phyloP scores from a whole-genome alignment of 2,888 invertebrate species.

The Euplexia lucipara region DNA sequence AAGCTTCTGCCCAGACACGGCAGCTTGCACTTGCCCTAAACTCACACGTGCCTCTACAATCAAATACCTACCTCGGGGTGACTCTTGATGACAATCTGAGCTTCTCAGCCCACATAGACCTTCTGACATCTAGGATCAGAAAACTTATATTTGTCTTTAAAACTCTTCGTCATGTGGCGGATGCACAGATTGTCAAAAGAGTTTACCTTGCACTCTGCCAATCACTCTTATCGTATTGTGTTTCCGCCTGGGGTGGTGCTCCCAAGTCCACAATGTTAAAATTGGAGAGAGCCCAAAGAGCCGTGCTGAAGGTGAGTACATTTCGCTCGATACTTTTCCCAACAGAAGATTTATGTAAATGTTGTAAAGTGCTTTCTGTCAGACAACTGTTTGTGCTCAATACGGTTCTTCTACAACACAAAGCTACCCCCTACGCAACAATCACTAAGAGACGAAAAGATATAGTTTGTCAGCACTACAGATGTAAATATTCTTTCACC shows the following conservation, averaged over 20 bases:
- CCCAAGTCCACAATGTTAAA: too few relatives aligned
- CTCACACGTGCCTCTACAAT: neutral
- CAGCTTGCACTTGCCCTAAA: neutral
- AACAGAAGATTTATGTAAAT: too few relatives aligned
- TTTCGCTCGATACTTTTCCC: too few relatives aligned
- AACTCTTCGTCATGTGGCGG: neutral
- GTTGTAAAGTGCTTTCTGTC: too few relatives aligned
- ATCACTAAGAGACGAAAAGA: neutral
- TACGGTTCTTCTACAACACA: too few relatives aligned
- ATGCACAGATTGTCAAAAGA: neutral
- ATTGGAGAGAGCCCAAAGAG: too few relatives aligned
- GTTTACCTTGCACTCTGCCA: neutral
- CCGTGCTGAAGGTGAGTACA: too few relatives aligned
- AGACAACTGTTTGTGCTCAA: too few relatives aligned
- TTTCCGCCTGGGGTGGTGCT: neutral
- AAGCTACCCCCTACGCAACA: too few relatives aligned
- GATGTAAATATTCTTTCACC: neutral
- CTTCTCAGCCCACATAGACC: neutral
- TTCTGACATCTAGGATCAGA: neutral
- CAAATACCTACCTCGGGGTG: constrained; percentile 1
- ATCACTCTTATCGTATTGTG: constrained; percentile 3
- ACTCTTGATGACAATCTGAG: neutral
- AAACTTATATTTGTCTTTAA: too few relatives aligned
- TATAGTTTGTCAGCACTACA: neutral
- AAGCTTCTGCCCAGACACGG: neutral